Evolutionary conservation across 1,140 invertebrate genomes (phyloP).

Genomic region (Tetranychus cinnabarinus): DNA sequence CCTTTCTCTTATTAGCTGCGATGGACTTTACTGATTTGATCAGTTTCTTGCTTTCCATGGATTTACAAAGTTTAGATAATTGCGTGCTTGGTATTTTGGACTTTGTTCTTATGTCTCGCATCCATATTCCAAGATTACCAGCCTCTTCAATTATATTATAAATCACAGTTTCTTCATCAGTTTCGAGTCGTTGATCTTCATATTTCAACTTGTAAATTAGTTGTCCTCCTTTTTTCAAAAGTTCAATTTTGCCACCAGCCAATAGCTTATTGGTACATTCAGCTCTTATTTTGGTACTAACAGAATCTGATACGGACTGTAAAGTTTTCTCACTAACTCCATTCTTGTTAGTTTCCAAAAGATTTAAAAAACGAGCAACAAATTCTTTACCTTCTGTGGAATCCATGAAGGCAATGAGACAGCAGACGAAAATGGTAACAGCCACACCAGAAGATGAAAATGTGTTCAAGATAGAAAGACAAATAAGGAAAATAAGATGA

Average conservation of each 20-base stretch:
- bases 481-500: too few relatives aligned
- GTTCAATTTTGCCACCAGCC: not conserved
- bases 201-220: conserved; percentile 1
- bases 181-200: conserved; percentile 20
- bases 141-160: conserved; percentile 76
- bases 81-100: conserved; percentile 68
- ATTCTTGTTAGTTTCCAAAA: too few relatives aligned
- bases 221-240: conserved; percentile 2
- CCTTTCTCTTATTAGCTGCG: conserved; percentile 50
- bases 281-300: too few relatives aligned
- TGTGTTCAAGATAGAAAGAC: too few relatives aligned
- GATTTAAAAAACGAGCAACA: too few relatives aligned
- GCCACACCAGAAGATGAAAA: too few relatives aligned
- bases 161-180: conserved; percentile 78
- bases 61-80: conserved; percentile 79
- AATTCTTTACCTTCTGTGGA: too few relatives aligned
- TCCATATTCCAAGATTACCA: conserved; percentile 81
- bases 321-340: too few relatives aligned
- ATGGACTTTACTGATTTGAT: conserved; percentile 93
- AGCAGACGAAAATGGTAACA: too few relatives aligned
- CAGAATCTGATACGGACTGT: too few relatives aligned
- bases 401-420: too few relatives aligned
- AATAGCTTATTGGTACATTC: too few relatives aligned
- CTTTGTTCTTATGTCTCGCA: conserved; percentile 64
- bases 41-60: conserved; percentile 71